Percentiles rank a stretch among this genome's conserved stretches.
phyloP scores from a whole-genome alignment of 1,140 invertebrate species.

The Stegodyphus dumicola region DNA sequence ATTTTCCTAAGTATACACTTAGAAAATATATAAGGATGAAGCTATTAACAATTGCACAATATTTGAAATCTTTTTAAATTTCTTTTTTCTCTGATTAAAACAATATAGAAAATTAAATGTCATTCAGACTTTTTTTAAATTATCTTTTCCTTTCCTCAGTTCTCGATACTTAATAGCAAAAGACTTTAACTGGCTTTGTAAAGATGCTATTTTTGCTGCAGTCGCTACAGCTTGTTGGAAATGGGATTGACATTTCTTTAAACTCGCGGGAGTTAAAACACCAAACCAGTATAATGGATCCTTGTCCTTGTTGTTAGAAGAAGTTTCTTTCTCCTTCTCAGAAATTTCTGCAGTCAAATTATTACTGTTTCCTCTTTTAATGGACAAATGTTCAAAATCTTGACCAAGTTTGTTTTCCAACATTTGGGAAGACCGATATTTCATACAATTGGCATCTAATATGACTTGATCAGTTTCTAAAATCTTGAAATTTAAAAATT shows the following conservation, averaged over 20 bases:
- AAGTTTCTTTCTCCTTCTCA: background rate
- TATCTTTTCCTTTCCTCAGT: conserved; percentile 1
- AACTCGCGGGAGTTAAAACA: conserved; percentile 77
- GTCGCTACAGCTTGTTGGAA: conserved; percentile 76
- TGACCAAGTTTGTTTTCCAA: background rate
- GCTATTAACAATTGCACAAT: no score
- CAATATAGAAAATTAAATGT: no score
- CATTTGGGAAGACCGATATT: background rate
- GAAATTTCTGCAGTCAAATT: background rate
- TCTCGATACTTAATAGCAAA: conserved; percentile 3
- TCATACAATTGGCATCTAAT: no score
- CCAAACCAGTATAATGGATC: conserved; percentile 83
- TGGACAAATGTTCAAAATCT: background rate
- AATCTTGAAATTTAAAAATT: conserved; percentile 17
- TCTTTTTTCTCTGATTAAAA: no score
- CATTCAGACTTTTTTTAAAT: background rate
- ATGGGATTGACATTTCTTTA: conserved; percentile 76
- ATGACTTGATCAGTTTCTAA: background rate
- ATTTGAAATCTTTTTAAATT: no score
- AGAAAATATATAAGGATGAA: no score
- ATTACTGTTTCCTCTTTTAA: background rate
- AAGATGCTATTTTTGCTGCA: conserved; percentile 75
- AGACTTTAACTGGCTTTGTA: conserved; percentile 68
- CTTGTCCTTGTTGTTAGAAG: background rate
- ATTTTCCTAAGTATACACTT: no score